phyloP scores from a whole-genome alignment of 2,797 vertebrate genomes.

The Vultur gryphus region DNA sequence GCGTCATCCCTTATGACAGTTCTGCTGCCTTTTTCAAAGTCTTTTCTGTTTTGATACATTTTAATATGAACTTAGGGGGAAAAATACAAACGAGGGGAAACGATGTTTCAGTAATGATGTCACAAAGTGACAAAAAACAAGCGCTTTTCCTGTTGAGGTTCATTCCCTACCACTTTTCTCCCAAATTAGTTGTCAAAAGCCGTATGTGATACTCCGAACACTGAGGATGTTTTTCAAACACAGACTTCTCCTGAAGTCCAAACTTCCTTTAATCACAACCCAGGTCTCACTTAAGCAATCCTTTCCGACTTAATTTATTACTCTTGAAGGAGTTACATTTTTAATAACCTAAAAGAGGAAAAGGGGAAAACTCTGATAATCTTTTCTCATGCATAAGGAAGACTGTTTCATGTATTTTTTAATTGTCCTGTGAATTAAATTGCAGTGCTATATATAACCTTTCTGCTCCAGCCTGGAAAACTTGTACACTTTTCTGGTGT shows the following conservation, averaged over 20 bases:
- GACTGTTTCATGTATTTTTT: slow-evolving; percentile 11
- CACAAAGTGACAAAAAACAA: slow-evolving; percentile 44
- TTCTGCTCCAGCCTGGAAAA: neutral
- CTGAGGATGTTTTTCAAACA: neutral
- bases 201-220: neutral
- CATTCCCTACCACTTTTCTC: neutral
- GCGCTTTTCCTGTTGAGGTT: slow-evolving; percentile 31
- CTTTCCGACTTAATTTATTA: slow-evolving; percentile 6
- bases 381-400: slow-evolving; percentile 29
- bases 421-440: slow-evolving; percentile 23
- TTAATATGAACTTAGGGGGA: neutral
- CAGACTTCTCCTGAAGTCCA: neutral
- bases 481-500: neutral
- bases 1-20: neutral
- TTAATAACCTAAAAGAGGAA: slow-evolving; percentile 48
- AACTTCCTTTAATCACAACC: slow-evolving; percentile 38
- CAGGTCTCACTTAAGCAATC: neutral
- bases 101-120: neutral
- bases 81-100: slow-evolving; percentile 8
- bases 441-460: slow-evolving; percentile 21
- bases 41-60: slow-evolving; percentile 22
- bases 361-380: slow-evolving; percentile 24
- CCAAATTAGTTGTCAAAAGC: slow-evolving; percentile 36
- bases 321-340: slow-evolving; percentile 49
- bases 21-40: slow-evolving; percentile 17